Evolutionary conservation across 1,140 invertebrate genomes (phyloP), one percentile per base, ranked within the genome.

Genomic region (Yoshiicerus persimilis): DNA sequence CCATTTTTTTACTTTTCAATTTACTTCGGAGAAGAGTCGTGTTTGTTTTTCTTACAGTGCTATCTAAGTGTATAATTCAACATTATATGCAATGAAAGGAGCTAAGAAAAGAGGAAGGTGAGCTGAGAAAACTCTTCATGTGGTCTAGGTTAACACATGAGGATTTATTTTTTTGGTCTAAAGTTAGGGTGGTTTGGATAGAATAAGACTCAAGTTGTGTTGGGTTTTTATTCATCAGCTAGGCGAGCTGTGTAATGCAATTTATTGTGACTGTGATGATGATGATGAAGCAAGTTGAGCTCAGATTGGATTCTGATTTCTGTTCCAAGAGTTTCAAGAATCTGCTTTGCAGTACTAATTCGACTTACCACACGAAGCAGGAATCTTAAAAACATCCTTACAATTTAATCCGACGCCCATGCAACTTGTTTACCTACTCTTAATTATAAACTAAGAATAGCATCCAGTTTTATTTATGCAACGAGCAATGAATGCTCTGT

Each of bases 351-450:
- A 4, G 38, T 47, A 41, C 83, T 30, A 84, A 34, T 84, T 30
- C 25, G 30, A 41, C 27, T 84, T 84, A 56, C 38, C 83, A 38
- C 38, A 83, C 38, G 30, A 23, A 41, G n/a, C 2, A 47, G 23
- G 16, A 83, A n/a, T 30, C 23, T 36, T 23, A 83, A n/a, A 83
- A 39, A 38, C 27, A 83, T 38, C 34, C 20, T 38, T 20, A 11
- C 23, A 23, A 83, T 38, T 83, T 16, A 27, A 70, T 70, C 77
- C 77, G 11, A 83, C 77, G n/a, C 34, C 77, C 34, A 39, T 13
- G 30, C 13, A 83, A 20, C 20, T 5, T 1, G 36, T 36, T 94
- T 94, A 87, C 94, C 10, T 4, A 32, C 34, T 86, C 25, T 70
- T 70, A 70, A 70, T 70, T 70, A 70, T 30, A 13, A 27, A 30